phyloP scores from a whole-genome alignment of 2,888 invertebrate genomes.

The Lasioglossum oenotherae region DNA sequence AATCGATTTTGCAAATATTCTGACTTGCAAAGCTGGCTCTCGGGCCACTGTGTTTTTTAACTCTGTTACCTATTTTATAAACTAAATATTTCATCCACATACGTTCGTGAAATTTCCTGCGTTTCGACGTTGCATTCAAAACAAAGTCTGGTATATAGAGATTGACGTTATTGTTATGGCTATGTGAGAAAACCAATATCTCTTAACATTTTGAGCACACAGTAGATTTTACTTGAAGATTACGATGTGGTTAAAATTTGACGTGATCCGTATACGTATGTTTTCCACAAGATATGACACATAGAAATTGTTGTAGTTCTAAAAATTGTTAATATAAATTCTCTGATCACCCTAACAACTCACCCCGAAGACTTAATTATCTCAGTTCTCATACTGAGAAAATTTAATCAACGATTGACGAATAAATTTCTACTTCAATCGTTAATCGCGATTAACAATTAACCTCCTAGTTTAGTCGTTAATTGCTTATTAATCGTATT shows the following conservation, averaged over 20 bases:
- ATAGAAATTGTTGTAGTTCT: no score
- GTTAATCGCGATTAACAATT: no score
- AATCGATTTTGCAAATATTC: constrained; percentile 28
- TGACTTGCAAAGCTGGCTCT: neutral
- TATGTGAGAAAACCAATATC: neutral
- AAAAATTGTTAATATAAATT: neutral
- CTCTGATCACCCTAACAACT: neutral
- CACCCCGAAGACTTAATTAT: no score
- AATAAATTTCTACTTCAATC: no score
- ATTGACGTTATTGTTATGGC: neutral
- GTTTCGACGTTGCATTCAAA: neutral
- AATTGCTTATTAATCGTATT: no score
- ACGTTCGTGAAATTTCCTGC: neutral
- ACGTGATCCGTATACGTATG: no score
- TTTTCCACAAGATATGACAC: no score
- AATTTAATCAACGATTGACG: no score
- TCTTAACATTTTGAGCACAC: neutral
- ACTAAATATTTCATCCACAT: neutral
- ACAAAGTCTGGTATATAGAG: neutral
- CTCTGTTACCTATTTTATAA: constrained; percentile 10
- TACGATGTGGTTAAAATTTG: no score
- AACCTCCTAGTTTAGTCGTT: no score
- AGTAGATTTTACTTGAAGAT: no score
- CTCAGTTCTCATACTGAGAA: no score
- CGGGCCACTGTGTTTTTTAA: neutral